These are phyloP conservation scores for Xestia ashworthii DNA, from an alignment of 2,888 invertebrate genomes.

Conservation along the genomic window DNA sequence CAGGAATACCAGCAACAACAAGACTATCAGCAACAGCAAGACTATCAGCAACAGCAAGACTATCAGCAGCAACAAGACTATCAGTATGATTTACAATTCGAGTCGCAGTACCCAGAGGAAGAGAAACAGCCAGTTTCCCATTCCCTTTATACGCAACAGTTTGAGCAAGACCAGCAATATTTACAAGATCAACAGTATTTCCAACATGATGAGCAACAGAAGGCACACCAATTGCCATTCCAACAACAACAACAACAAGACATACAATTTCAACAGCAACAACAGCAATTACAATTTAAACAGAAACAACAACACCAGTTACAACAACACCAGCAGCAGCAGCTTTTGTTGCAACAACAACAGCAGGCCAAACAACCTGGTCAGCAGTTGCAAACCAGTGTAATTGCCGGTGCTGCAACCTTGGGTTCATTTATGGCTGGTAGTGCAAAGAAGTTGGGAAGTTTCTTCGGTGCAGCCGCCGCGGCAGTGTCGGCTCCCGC, in stretches of 20 bases:
- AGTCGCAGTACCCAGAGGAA: conserved; percentile 70
- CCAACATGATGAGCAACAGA: conserved; percentile 69
- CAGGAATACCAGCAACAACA: conserved; percentile 58
- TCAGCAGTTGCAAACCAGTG: conserved; percentile 85
- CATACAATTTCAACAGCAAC: conserved; percentile 66
- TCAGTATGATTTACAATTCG: conserved; percentile 63
- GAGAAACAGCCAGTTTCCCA: conserved; percentile 72
- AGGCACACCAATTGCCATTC: conserved; percentile 72
- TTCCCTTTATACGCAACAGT: conserved; percentile 68
- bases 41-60: conserved; percentile 60
- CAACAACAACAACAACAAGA: conserved; percentile 69
- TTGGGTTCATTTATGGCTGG: conserved; percentile 89
- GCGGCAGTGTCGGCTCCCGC: conserved; percentile 84
- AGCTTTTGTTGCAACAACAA: conserved; percentile 80
- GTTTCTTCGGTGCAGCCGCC: conserved; percentile 88
- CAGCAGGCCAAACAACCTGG: conserved; percentile 82
- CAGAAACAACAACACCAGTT: conserved; percentile 72
- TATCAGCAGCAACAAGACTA: conserved; percentile 62
- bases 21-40: conserved; percentile 60
- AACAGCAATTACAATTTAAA: conserved; percentile 70
- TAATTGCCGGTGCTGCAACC: conserved; percentile 87
- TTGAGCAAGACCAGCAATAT: conserved; percentile 72
- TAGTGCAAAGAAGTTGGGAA: conserved; percentile 88
- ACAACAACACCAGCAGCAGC: conserved; percentile 75
- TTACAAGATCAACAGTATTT: conserved; percentile 74